Evolutionary conservation across 2,888 invertebrate species (phyloP).

Genomic region (Eupelmus urozonus): DNA sequence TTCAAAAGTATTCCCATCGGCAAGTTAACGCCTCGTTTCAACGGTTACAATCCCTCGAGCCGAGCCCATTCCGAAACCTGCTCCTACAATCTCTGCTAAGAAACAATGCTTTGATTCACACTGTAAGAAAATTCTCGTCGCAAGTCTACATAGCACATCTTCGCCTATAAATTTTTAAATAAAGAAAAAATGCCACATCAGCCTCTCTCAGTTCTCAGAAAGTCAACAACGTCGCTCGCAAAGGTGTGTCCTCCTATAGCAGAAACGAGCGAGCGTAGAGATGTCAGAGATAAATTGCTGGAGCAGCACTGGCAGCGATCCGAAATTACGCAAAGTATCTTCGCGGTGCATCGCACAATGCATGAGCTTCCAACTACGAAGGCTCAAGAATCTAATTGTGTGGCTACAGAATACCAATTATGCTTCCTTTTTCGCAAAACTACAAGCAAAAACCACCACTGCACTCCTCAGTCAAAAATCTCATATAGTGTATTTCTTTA

Average conservation of each 20-base stretch:
- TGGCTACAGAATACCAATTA: no score
- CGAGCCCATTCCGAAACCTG: constrained; percentile 15
- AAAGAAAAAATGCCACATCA: constrained; percentile 23
- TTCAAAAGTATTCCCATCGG: background rate
- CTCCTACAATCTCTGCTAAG: no score
- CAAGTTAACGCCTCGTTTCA: no score
- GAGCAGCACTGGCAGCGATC: background rate
- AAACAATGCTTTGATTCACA: background rate
- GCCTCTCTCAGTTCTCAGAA: background rate
- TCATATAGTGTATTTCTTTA: no score
- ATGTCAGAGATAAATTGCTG: constrained; percentile 42
- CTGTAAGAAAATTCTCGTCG: background rate
- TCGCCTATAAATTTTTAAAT: background rate
- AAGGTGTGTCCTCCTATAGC: constrained; percentile 41
- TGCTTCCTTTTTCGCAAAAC: no score
- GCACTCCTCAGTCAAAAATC: no score
- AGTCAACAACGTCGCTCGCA: background rate
- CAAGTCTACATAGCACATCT: background rate
- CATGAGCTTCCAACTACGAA: background rate
- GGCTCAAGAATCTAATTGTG: no score
- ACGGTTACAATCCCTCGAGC: background rate
- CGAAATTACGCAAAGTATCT: constrained; percentile 58
- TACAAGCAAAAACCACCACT: no score
- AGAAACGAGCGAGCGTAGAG: constrained; percentile 20
- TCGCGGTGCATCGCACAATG: constrained; percentile 21